Conservation (phyloP, 1,140 invertebrate genomes). For the Catajapyx aquilonaris region DNA sequence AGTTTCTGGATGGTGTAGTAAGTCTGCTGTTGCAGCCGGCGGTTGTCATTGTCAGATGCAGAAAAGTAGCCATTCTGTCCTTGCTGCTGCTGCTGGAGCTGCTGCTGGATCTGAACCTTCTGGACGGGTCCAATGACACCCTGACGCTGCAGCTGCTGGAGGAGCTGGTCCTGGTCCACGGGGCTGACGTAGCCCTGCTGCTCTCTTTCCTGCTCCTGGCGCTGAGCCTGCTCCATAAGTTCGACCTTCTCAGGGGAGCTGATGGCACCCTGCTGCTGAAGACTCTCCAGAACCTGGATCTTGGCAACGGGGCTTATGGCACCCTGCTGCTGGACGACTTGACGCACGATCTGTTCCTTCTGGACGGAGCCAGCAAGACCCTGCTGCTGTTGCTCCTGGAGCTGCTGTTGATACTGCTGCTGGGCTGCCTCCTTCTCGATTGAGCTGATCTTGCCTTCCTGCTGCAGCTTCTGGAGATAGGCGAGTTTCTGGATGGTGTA, state of each 20-base stretch:
- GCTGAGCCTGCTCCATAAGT: background rate
- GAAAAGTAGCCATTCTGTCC: too few relatives aligned
- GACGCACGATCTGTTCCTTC: background rate
- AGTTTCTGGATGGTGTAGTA: too few relatives aligned
- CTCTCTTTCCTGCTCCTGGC: background rate
- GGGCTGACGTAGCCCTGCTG: background rate
- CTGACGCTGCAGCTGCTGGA: background rate
- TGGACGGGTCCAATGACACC: background rate
- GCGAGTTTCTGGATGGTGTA: background rate
- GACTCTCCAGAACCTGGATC: background rate
- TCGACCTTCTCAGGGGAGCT: background rate
- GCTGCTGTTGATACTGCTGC: too few relatives aligned
- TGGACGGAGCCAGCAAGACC: too few relatives aligned
- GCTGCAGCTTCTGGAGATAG: too few relatives aligned
- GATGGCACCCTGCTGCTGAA: too few relatives aligned
- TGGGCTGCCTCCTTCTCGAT: background rate
- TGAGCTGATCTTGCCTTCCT: background rate
- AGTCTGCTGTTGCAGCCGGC: too few relatives aligned
- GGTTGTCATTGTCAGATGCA: too few relatives aligned
- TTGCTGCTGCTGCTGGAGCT: background rate
- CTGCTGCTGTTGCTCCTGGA: too few relatives aligned
- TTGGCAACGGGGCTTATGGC: background rate
- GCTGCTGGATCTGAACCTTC: too few relatives aligned
- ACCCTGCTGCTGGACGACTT: too few relatives aligned
- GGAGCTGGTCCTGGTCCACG: background rate